phyloP scores from a whole-genome alignment of 2,113 vertebrate species.

The Aix galericulata region DNA sequence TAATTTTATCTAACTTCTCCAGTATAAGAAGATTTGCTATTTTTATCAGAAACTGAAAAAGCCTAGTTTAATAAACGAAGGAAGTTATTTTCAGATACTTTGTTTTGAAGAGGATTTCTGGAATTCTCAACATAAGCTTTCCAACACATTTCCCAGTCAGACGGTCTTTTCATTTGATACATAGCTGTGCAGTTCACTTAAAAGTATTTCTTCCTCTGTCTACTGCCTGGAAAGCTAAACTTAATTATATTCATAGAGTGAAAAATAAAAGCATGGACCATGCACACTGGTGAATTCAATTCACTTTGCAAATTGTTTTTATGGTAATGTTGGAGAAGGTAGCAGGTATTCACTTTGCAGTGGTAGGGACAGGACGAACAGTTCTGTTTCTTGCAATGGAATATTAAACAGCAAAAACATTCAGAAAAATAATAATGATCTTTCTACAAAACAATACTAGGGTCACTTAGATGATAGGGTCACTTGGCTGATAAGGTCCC shows the following conservation, averaged over 20 bases:
- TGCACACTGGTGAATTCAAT: background rate
- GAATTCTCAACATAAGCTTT: constrained; percentile 1
- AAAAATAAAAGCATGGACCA: constrained; percentile 9
- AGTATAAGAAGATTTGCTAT: constrained; percentile 6
- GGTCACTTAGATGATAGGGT: background rate
- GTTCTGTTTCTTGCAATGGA: background rate
- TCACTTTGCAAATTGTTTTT: constrained; percentile 47
- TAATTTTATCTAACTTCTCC: background rate
- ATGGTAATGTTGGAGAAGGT: constrained; percentile 40
- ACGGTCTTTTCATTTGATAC: constrained; percentile 25
- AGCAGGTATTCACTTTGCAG: constrained; percentile 9
- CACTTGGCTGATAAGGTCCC: background rate
- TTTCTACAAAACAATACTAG: background rate
- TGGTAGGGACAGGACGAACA: background rate
- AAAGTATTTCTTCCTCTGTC: constrained; percentile 41
- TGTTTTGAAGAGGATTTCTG: constrained; percentile 15
- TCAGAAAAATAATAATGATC: background rate
- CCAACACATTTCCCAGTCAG: constrained; percentile 11
- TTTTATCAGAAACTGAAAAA: constrained; percentile 16
- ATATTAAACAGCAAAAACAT: constrained; percentile 21
- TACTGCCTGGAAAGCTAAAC: constrained; percentile 9
- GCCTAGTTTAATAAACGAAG: background rate
- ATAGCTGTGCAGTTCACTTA: background rate
- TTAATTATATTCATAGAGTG: constrained; percentile 38
- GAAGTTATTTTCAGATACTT: constrained; percentile 2